Percentiles rank a stretch among this genome's conserved stretches.
Evolutionary conservation across 2,888 invertebrate species (phyloP).

Genomic region (Euproctis similis): DNA sequence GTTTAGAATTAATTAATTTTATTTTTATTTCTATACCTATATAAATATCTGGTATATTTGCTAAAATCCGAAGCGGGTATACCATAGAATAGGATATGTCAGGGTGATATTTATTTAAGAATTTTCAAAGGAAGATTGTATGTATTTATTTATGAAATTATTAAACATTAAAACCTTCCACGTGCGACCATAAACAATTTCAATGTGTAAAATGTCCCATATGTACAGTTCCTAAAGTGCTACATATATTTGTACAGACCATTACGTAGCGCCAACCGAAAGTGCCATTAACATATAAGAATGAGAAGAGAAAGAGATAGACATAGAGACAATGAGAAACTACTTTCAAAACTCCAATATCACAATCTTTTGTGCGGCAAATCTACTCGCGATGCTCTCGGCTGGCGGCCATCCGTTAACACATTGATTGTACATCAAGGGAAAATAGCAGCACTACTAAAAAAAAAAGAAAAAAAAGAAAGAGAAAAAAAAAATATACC

Average conservation of each 20-base stretch:
- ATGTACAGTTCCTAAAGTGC: conserved; percentile 43
- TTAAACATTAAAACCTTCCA: conserved; percentile 28
- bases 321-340: too few relatives aligned
- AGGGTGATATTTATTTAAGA: too few relatives aligned
- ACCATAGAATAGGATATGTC: too few relatives aligned
- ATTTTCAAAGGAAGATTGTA: too few relatives aligned
- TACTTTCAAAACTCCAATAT: conserved; percentile 74
- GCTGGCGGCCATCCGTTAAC: conserved; percentile 70
- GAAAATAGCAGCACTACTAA: too few relatives aligned
- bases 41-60: too few relatives aligned
- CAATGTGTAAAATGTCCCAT: conserved; percentile 37
- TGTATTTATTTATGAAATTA: conserved; percentile 25
- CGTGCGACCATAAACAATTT: conserved; percentile 36
- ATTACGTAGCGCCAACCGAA: conserved; percentile 61
- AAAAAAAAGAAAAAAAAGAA: too few relatives aligned
- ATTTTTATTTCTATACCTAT: too few relatives aligned
- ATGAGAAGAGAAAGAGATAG: conserved; percentile 59
- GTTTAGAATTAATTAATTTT: background rate
- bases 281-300: conserved; percentile 70
- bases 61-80: too few relatives aligned
- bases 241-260: conserved; percentile 61
- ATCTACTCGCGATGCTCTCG: conserved; percentile 62
- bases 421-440: conserved; percentile 76
- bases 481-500: conserved; percentile 64
- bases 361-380: conserved; percentile 72